These are phyloP conservation scores for Malacoraja senta DNA, from an alignment of 2,797 vertebrate genomes.

Conservation along the genomic window DNA sequence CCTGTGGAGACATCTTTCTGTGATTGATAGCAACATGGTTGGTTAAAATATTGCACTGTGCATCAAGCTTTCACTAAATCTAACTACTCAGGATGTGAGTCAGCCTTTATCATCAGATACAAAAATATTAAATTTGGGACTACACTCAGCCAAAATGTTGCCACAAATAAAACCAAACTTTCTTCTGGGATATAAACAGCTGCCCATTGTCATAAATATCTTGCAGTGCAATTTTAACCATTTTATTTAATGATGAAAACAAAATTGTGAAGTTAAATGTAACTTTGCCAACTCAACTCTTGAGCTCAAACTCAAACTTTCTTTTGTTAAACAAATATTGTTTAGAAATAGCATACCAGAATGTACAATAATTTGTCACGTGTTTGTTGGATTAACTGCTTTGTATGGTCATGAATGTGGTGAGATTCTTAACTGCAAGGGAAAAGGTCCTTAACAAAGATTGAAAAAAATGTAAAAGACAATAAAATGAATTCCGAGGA, in stretches of 20 bases:
- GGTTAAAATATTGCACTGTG: conserved; percentile 1
- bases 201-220: not conserved
- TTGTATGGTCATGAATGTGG: not conserved
- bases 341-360: not conserved
- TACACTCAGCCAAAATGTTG: not conserved
- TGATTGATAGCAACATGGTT: not conserved
- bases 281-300: not conserved
- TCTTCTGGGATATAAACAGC: not conserved
- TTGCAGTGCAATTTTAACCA: not conserved
- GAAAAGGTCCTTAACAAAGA: not conserved
- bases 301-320: not conserved
- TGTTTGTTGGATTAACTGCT: not conserved
- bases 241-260: not conserved
- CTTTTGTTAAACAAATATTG: not conserved
- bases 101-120: not conserved
- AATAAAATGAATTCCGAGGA: not conserved
- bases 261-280: not conserved
- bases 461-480: not conserved
- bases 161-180: not conserved
- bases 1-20: not conserved
- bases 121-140: not conserved
- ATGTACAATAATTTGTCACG: not conserved
- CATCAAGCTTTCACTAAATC: not conserved
- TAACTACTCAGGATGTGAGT: not conserved
- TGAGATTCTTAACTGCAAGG: not conserved